Percentiles rank a stretch among this genome's conserved stretches.
These are phyloP conservation scores for Oikopleura dioica DNA, from an alignment of 23 tunicate genomes.

Conservation along the genomic window DNA sequence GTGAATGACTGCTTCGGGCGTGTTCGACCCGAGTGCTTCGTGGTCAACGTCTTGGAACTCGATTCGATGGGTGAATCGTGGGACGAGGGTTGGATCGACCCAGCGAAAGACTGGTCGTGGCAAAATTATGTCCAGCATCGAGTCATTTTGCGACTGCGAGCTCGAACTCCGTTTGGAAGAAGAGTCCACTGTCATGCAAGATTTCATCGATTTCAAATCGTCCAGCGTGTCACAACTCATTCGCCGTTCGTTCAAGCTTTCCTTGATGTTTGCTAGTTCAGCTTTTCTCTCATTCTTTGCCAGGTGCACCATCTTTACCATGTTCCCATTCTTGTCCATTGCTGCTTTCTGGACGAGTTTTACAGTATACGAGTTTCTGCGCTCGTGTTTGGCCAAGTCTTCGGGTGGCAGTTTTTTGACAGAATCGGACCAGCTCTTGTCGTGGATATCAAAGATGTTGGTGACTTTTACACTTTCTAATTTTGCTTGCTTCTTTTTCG, in stretches of 20 bases:
- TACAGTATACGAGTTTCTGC: background rate
- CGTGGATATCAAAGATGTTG: background rate
- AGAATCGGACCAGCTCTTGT: background rate
- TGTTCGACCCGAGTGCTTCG: background rate
- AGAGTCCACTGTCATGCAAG: no score
- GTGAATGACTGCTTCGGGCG: conserved; percentile 14
- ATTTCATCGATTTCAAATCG: no score
- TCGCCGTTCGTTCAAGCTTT: no score
- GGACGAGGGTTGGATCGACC: background rate
- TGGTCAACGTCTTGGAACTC: background rate
- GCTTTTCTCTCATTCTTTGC: no score
- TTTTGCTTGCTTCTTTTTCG: background rate
- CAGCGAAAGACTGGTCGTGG: background rate
- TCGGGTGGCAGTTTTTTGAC: background rate
- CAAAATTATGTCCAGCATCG: background rate
- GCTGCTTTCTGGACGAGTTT: no score
- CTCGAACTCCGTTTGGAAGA: background rate
- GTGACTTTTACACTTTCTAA: background rate
- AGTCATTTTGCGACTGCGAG: background rate
- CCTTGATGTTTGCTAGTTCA: no score
- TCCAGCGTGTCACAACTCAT: no score
- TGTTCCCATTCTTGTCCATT: no score
- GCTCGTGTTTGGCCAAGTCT: background rate
- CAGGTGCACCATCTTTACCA: no score
- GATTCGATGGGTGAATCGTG: background rate